Evolutionary conservation across 2,797 vertebrate species (phyloP), one percentile per base, ranked within the genome.

Genomic region (Staurois parvus): DNA sequence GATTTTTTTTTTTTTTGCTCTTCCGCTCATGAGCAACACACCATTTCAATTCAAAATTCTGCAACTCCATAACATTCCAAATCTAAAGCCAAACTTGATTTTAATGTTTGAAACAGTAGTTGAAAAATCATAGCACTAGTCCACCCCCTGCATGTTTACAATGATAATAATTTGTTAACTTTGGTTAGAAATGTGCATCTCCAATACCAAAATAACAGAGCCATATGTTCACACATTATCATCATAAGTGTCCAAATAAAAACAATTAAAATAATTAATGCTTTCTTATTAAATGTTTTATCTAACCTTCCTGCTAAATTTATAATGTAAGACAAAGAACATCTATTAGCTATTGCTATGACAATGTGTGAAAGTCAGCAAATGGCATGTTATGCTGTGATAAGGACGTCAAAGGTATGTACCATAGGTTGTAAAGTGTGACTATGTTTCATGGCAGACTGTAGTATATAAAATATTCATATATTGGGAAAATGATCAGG

Each of bases 311-410:
- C 24, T 37, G 21, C 24, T 73, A 73, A 40, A 28, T 73, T 45
- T 66, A 29, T 66, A 66, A 66, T 66, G 64, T 15, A 66, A 66
- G 64, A 66, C n/a, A 64, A 26, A 26, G 9, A 3, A 26, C 6
- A 29, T 29, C 62, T 29, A 12, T 66, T 3, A 26, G 64, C 64
- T 66, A 4, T 66, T 66, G 10, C 64, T 11, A 5, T 28, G 64
- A 66, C 64, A 66, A 66, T 66, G 64, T 66, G 64, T 66, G 64
- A 66, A 66, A 66, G 12, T 28, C 28, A 66, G 64, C 26, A 66
- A 66, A 26, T 66, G 12, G 1, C 64, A 24, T 56, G 24, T 66
- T 26, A 26, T 66, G 64, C 64, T 66, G 64, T 66, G 26, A 66
- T 66, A 29, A 10, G 26, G 26, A 66, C 12, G 13, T 66, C n/a